These are phyloP conservation scores for Syncerus caffer DNA, from an alignment of 2,797 vertebrate genomes.

Conservation along the genomic window DNA sequence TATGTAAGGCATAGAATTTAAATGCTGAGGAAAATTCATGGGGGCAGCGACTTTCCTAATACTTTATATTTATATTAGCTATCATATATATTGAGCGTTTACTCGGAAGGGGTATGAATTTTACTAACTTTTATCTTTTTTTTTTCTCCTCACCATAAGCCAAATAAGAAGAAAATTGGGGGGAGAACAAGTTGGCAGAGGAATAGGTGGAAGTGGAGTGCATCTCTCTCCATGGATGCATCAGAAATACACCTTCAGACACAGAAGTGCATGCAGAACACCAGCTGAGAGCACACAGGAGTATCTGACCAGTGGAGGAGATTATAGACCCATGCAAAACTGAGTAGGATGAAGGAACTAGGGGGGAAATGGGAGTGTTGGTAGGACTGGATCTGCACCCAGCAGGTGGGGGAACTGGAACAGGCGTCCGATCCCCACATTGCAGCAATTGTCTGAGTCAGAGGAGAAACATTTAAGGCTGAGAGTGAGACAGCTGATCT, in stretches of 20 bases:
- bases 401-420: not conserved
- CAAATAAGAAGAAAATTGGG: constrained; percentile 18
- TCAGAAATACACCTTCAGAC: not conserved
- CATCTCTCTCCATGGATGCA: not conserved
- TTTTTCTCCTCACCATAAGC: not conserved
- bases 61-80: not conserved
- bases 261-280: not conserved
- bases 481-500: not conserved
- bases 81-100: not conserved
- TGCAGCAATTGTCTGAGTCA: not conserved
- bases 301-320: not conserved
- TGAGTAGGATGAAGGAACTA: not conserved
- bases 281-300: not conserved
- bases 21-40: not conserved
- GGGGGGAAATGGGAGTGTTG: not conserved
- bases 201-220: not conserved
- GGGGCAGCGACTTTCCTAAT: not conserved
- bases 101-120: not conserved
- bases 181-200: not conserved
- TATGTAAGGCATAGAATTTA: not conserved
- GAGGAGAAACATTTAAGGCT: not conserved
- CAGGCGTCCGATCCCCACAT: not conserved
- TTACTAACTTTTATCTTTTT: not conserved
- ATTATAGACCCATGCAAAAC: not conserved
- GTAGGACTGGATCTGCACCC: not conserved